Conservation (phyloP, 2,113 vertebrate genomes). For the Cheilinus undulatus region DNA sequence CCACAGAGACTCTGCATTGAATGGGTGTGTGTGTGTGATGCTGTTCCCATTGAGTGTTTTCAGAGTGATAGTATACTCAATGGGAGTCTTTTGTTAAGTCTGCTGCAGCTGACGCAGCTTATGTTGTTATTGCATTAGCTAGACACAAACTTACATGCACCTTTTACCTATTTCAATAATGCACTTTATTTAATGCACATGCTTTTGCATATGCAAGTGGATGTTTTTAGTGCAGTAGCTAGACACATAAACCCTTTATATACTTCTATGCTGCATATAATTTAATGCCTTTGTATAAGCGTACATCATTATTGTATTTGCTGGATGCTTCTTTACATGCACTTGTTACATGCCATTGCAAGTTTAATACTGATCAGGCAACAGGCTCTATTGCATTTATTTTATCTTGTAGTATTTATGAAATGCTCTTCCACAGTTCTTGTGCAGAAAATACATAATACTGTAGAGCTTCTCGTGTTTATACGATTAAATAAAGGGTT, state of each 20-base stretch:
- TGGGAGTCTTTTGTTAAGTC: conserved; percentile 60
- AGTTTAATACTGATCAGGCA: neutral
- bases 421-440: neutral
- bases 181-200: conserved; percentile 6
- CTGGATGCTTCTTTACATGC: neutral
- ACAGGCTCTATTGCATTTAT: neutral
- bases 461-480: neutral
- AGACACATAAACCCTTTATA: neutral
- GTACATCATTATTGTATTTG: neutral
- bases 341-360: no score
- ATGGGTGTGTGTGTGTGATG: conserved; percentile 61
- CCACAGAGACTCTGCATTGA: conserved; percentile 74
- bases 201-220: neutral
- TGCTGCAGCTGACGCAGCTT: conserved; percentile 55
- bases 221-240: no score
- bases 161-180: neutral
- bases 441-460: neutral
- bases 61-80: conserved; percentile 62
- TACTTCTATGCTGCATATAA: neutral
- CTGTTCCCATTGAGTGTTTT: conserved; percentile 73
- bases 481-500: neutral
- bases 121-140: conserved; percentile 23
- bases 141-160: neutral
- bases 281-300: neutral
- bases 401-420: neutral